Percentiles rank a stretch among this genome's conserved stretches.
phyloP scores from a whole-genome alignment of 2,888 invertebrate genomes.

The Drosophila dives region DNA sequence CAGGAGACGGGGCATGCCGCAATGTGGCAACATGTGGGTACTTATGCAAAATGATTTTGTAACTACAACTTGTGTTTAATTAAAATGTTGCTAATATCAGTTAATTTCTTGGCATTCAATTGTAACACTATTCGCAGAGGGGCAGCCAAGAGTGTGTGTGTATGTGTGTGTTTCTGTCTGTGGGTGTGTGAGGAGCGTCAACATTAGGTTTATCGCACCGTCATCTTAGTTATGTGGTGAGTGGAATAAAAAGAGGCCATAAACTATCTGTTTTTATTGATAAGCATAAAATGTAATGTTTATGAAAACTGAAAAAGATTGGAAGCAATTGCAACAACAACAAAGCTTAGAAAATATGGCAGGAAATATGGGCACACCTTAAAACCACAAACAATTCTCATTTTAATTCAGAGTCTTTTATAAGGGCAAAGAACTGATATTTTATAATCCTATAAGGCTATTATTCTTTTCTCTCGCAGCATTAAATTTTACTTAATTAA shows the following conservation, averaged over 20 bases:
- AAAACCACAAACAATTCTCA: background rate
- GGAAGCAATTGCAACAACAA: background rate
- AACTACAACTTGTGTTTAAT: constrained; percentile 67
- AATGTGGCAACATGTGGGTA: constrained; percentile 76
- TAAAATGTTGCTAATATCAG: constrained; percentile 75
- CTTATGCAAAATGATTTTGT: constrained; percentile 62
- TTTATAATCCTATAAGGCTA: background rate
- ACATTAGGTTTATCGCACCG: constrained; percentile 37
- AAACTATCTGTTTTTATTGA: constrained; percentile 18
- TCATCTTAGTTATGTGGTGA: constrained; percentile 42
- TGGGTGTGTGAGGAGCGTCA: constrained; percentile 2
- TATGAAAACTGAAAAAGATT: background rate
- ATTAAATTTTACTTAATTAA: background rate
- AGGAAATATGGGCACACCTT: background rate
- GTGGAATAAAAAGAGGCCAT: constrained; percentile 18
- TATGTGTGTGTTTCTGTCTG: constrained; percentile 13
- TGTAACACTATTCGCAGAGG: constrained; percentile 46
- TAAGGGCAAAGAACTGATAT: background rate
- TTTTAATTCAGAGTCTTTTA: background rate
- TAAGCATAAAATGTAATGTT: constrained; percentile 6
- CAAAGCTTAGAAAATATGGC: background rate
- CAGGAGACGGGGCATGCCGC: constrained; percentile 34
- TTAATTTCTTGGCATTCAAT: constrained; percentile 68
- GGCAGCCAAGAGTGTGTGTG: constrained; percentile 1
- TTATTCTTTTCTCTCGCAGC: background rate